Evolutionary conservation across 1,140 invertebrate genomes (phyloP), one percentile per base, ranked within the genome.

Genomic region (Heliconius nattereri): DNA sequence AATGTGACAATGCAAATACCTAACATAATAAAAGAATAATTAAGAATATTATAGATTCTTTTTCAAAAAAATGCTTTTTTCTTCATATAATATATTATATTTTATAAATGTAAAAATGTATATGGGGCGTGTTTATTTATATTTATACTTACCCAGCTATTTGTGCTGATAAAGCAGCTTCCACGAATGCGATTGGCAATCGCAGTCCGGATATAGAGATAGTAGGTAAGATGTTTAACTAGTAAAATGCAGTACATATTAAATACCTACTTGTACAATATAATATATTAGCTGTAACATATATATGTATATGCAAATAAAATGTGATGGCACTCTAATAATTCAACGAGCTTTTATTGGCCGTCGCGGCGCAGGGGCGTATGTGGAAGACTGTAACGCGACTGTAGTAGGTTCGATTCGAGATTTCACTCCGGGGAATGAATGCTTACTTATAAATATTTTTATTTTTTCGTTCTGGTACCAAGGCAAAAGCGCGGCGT

Each of bases 161-260:
- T 60, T 76, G 57, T 13, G 9, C 60, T 29, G 60, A 66, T 66
- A 73, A 73, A 73, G 13, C 72, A 73, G 72, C 49, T 73, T 73
- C 72, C 49, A 49, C 20, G 72, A 73, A 73, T 73, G 72, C 37
- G 20, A 73, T 73, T 73, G 72, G 72, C 72, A 49, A 45, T 49
- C 32, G 35, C 20, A 45, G 26, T 20, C 8, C 72, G 40, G 72
- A 49, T 45, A 73, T 73, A 66, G 26, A 66, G 11, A 66, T 66
- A 23, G 54, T 7, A 20, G 20, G 49, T 7, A 20, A 52, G 49
- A 52, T 2, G 20, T 60, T 60, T 60, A 9, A 60, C 3, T 60
- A 60, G 54, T 11, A 60, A 60, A 60, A 23, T 60, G n/a, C 3
- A 23, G 7, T 60, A 9, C 8, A n/a, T 57, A 23, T 60, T 26